phyloP scores from a whole-genome alignment of 1,140 invertebrate species.

The Pissodes strobi region DNA sequence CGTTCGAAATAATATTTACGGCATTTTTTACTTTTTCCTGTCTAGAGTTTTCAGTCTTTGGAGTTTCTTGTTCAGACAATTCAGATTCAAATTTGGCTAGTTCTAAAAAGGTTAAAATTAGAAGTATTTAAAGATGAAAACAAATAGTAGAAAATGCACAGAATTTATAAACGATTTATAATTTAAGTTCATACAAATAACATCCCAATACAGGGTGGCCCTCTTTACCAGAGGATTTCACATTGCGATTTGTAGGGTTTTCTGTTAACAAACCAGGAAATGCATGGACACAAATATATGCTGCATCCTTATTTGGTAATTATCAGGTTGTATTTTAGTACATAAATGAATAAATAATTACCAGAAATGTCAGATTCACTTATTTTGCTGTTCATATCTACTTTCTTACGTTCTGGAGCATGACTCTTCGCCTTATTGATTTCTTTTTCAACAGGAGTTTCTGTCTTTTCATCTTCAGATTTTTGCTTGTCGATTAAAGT shows the following conservation, averaged over 20 bases:
- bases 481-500: conserved; percentile 47
- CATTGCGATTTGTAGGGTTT: no score
- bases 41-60: conserved; percentile 46
- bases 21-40: conserved; percentile 62
- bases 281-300: no score
- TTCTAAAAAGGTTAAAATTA: not conserved
- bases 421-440: conserved; percentile 30
- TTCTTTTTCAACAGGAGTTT: conserved; percentile 30
- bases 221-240: no score
- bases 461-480: conserved; percentile 48
- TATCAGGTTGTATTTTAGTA: no score
- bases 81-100: conserved; percentile 3
- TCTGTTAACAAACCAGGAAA: no score
- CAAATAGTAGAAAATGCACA: no score
- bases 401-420: conserved; percentile 34
- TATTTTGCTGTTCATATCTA: conserved; percentile 41
- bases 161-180: no score
- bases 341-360: not conserved
- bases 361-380: conserved; percentile 18
- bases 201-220: no score
- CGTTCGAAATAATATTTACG: conserved; percentile 63
- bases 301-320: no score
- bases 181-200: no score
- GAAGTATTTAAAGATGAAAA: not conserved
- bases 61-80: conserved; percentile 43